Conservation (phyloP, 1,140 invertebrate genomes). For the Ceratosolen solmsi region DNA sequence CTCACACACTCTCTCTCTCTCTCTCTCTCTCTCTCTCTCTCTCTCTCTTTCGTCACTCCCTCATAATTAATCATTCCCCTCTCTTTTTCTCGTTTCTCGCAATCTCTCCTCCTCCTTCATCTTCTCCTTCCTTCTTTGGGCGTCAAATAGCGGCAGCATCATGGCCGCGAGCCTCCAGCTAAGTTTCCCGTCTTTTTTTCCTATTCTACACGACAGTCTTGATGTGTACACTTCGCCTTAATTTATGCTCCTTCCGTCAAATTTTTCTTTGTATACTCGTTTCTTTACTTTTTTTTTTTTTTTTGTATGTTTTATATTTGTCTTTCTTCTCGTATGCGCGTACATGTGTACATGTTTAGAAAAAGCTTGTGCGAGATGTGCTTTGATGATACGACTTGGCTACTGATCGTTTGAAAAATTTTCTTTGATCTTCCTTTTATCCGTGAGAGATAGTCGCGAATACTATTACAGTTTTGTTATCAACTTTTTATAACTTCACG, state of each 20-base stretch:
- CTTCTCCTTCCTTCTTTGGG: conserved; percentile 55
- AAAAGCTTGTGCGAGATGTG: background rate
- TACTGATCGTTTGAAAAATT: conserved; percentile 47
- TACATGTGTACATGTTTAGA: background rate
- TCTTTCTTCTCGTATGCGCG: background rate
- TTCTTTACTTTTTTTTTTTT: background rate
- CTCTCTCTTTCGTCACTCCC: conserved; percentile 65
- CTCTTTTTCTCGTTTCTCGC: conserved; percentile 55
- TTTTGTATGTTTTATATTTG: background rate
- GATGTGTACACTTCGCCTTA: background rate
- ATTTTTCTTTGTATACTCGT: background rate
- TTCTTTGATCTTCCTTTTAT: conserved; percentile 38
- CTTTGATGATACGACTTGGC: conserved; percentile 48
- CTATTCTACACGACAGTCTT: conserved; percentile 18
- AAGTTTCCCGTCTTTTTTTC: conserved; percentile 37
- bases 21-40: conserved; percentile 18
- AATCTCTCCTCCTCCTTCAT: conserved; percentile 58
- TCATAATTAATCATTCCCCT: conserved; percentile 72
- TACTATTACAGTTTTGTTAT: too few species aligned
- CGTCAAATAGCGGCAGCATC: conserved; percentile 66
- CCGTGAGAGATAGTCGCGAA: too few species aligned
- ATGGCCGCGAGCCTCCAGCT: conserved; percentile 63
- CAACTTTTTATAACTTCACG: too few species aligned
- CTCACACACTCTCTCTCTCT: conserved; percentile 26
- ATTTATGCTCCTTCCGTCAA: conserved; percentile 5